Conservation (phyloP, 2,113 vertebrate species). For the Pantherophis guttatus region DNA sequence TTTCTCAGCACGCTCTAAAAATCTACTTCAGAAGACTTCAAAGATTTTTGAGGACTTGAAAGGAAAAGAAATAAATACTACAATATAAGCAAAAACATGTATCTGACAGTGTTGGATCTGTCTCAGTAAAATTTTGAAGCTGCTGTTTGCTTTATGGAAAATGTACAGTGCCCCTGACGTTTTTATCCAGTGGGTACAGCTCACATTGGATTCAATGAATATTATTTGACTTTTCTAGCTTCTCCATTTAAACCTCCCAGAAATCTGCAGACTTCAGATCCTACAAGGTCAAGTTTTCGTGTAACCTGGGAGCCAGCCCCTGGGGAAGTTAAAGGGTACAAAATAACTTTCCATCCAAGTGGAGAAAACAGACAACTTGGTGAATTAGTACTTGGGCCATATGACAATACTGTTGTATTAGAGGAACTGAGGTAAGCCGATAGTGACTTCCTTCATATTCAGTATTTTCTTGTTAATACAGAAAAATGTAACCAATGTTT, state of each 20-base stretch:
- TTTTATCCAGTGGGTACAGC: not conserved
- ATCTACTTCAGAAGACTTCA: not conserved
- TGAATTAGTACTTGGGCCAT: constrained; percentile 86
- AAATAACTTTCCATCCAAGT: constrained; percentile 87
- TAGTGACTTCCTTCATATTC: not conserved
- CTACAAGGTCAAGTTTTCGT: constrained; percentile 89
- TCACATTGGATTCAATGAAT: constrained; percentile 7
- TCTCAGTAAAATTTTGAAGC: not conserved
- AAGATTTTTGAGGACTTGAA: not conserved
- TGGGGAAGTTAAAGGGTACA: constrained; percentile 87
- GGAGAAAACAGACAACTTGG: constrained; percentile 78
- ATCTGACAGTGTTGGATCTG: not conserved
- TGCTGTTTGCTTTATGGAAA: not conserved
- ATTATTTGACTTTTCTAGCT: constrained; percentile 70
- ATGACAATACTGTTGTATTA: constrained; percentile 92
- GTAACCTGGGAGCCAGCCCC: constrained; percentile 93
- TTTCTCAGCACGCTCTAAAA: not conserved
- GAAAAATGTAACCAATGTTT: not conserved
- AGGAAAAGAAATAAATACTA: not conserved
- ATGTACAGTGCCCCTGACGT: not conserved
- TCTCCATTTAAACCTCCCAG: constrained; percentile 89
- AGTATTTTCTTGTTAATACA: not conserved
- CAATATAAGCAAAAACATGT: not conserved
- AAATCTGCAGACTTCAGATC: constrained; percentile 93
- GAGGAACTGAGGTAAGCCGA: constrained; percentile 89